Conservation (phyloP, 2,797 vertebrate species). For the Gymnoscopelus braueri region DNA sequence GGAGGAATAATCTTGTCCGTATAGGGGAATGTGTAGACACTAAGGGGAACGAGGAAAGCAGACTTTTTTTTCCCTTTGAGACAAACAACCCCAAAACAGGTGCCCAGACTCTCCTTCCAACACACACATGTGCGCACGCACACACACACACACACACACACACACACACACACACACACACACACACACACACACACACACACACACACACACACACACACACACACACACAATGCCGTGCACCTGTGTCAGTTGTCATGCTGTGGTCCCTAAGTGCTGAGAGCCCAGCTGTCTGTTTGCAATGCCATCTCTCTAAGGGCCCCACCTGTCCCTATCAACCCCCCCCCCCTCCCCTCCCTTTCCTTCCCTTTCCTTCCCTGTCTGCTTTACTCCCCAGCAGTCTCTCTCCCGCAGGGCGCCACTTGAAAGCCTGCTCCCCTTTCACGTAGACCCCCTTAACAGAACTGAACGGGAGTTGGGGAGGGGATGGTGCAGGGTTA, state of each 20-base stretch:
- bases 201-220: constrained; percentile 28
- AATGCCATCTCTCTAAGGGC: constrained; percentile 53
- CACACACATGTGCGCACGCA: constrained; percentile 19
- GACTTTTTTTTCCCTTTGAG: constrained; percentile 16
- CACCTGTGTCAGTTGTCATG: constrained; percentile 75
- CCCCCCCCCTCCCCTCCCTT: constrained; percentile 12
- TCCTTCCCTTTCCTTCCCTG: constrained; percentile 30
- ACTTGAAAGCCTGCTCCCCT: constrained; percentile 44
- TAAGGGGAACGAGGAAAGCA: constrained; percentile 33
- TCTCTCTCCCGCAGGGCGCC: constrained; percentile 33
- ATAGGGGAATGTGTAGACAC: constrained; percentile 24
- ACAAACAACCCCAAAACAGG: constrained; percentile 62
- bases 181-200: constrained; percentile 20
- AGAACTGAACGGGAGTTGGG: constrained; percentile 12
- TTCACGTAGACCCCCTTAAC: constrained; percentile 46
- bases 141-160: constrained; percentile 16
- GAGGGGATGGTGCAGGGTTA: constrained; percentile 9
- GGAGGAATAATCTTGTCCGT: neutral
- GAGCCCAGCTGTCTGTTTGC: constrained; percentile 78
- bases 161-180: constrained; percentile 31
- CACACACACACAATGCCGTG: constrained; percentile 56
- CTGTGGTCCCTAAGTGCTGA: constrained; percentile 57
- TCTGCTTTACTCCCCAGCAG: neutral
- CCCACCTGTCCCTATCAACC: constrained; percentile 9
- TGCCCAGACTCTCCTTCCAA: constrained; percentile 40